phyloP scores from a whole-genome alignment of 1,140 invertebrate species.

The Polypedilum pembai region DNA sequence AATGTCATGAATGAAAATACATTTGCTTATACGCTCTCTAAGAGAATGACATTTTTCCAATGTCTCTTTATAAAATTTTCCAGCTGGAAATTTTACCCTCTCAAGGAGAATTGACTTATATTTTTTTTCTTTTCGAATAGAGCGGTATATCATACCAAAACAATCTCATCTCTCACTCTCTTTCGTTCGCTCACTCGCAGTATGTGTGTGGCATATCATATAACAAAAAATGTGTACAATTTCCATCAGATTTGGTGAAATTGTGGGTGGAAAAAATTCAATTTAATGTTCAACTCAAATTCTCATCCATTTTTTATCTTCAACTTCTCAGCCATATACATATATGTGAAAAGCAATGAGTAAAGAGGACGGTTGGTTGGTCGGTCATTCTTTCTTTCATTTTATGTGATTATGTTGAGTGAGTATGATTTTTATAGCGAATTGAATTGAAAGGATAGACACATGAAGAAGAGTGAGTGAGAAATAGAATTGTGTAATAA shows the following conservation, averaged over 20 bases:
- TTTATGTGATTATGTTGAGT: constrained; percentile 9
- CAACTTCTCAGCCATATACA: constrained; percentile 7
- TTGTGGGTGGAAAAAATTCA: constrained; percentile 14
- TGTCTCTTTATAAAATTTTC: neutral
- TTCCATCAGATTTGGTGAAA: constrained; percentile 24
- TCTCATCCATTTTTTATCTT: constrained; percentile 26
- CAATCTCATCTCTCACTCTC: neutral
- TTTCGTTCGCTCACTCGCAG: no score
- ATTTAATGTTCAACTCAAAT: constrained; percentile 28
- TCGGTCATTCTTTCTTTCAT: constrained; percentile 6
- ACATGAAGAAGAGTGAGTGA: neutral
- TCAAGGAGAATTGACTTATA: neutral
- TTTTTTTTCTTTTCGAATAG: neutral
- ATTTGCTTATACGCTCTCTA: neutral
- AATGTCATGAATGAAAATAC: neutral
- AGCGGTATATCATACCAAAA: neutral
- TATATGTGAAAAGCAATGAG: neutral
- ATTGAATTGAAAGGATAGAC: neutral
- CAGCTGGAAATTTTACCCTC: neutral
- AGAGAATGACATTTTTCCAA: no score
- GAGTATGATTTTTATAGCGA: constrained; percentile 12
- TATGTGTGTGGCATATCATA: neutral
- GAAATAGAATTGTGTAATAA: no score
- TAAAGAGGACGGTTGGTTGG: neutral
- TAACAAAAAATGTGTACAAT: constrained; percentile 24